phyloP scores from a whole-genome alignment of 2,888 invertebrate genomes.

The Flabesymbios commensalis region DNA sequence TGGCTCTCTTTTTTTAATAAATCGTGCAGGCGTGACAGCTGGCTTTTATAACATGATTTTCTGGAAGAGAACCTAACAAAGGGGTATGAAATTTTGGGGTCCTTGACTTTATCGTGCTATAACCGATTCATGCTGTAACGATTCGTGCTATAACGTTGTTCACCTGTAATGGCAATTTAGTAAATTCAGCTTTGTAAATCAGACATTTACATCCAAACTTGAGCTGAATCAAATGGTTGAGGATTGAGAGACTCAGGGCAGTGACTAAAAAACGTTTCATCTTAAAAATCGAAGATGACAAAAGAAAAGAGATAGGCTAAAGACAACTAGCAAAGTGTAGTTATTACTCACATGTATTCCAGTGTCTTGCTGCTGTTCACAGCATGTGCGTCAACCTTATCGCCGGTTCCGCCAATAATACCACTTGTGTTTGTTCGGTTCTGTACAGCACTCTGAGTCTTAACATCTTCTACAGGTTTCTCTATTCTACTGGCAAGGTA shows the following conservation, averaged over 20 bases:
- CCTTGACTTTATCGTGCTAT: no score
- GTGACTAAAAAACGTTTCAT: background rate
- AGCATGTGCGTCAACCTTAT: constrained; percentile 49
- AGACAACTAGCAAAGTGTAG: background rate
- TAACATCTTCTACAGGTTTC: constrained; percentile 36
- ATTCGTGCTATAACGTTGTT: no score
- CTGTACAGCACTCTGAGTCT: background rate
- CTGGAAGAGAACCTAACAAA: no score
- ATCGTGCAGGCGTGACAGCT: no score
- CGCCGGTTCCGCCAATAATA: constrained; percentile 41
- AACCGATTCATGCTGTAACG: no score
- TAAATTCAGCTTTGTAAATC: background rate
- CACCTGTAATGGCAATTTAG: background rate
- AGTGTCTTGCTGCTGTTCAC: constrained; percentile 51
- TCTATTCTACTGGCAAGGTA: constrained; percentile 65
- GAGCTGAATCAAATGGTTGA: background rate
- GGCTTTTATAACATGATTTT: no score
- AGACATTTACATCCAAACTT: background rate
- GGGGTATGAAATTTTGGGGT: no score
- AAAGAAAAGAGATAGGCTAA: background rate
- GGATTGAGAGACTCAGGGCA: background rate
- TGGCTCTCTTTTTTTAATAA: no score
- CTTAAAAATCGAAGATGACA: background rate
- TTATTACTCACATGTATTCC: constrained; percentile 48
- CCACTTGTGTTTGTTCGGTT: constrained; percentile 38